Conservation (phyloP, 2,113 vertebrate species). For the Planiliza haematocheilus region DNA sequence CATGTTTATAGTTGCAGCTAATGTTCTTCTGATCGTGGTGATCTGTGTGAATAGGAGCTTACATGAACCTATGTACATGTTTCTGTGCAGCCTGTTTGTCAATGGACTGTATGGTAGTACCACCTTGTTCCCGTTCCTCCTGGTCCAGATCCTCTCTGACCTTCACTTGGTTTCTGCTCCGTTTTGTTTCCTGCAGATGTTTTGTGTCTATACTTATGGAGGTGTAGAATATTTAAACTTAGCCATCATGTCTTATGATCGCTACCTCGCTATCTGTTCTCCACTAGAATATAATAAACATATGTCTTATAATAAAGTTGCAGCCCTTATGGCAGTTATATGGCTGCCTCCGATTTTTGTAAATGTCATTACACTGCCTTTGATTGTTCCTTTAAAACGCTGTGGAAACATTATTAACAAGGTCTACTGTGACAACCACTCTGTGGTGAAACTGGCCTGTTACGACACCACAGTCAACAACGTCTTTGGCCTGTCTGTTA, state of each 20-base stretch:
- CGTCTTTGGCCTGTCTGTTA: constrained; percentile 43
- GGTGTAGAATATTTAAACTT: constrained; percentile 59
- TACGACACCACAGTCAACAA: constrained; percentile 60
- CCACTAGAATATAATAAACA: constrained; percentile 33
- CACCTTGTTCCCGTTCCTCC: constrained; percentile 35
- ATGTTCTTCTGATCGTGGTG: constrained; percentile 32
- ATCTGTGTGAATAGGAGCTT: constrained; percentile 63
- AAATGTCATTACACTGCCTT: constrained; percentile 1
- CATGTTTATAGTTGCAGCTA: neutral
- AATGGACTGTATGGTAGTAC: constrained; percentile 55
- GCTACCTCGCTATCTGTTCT: constrained; percentile 55
- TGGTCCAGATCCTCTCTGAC: constrained; percentile 41
- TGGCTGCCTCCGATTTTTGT: constrained; percentile 43
- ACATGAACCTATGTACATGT: constrained; percentile 78
- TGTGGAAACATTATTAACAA: constrained; percentile 67
- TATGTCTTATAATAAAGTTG: neutral
- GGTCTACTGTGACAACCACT: constrained; percentile 67
- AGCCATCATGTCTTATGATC: constrained; percentile 56
- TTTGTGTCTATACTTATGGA: constrained; percentile 63
- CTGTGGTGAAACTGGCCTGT: constrained; percentile 70
- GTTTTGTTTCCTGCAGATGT: constrained; percentile 72
- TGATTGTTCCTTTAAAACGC: constrained; percentile 42
- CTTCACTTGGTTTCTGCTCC: constrained; percentile 20
- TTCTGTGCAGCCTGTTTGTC: constrained; percentile 68
- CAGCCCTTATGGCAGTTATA: neutral